Base-by-base conservation (phyloP, 37 sponge, comb jelly and placozoan species). In the Haliclona indistincta region DNA sequence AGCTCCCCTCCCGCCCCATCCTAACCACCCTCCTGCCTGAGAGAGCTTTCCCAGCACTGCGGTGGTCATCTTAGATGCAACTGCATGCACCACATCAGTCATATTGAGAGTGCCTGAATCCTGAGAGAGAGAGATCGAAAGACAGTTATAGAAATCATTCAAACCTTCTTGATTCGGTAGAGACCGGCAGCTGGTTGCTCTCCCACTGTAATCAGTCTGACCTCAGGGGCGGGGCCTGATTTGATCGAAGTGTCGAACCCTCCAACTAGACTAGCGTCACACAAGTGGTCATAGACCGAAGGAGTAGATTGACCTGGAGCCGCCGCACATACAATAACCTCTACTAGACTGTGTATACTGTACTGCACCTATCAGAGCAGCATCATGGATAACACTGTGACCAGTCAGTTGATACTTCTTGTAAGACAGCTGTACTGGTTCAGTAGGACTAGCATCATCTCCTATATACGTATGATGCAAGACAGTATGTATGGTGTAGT, bases 51-150 rank as follows among this genome's bases (percentile, higher is more conserved):
- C 86, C 20, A 89, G 38, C 0, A 94, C 94, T 44, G 90, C 90
- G 42, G 73, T 70, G 34, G 75, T 89, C 76, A 89, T 67, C 45
- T 76, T 72, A 2, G 84, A 88, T 5, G 94, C 87, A 0, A 94
- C 81, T 20, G 83, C 94, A 64, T 68, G 60, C 73, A 94, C 79
- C 36, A 94, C 80, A 13, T 86, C 90, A n/a, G 91, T 63, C 81
- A 89, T 68, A 38, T 84, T 77, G 38, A 80, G 38, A 5, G 73
- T 71, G 25, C 87, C 84, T 55, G 87, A 74, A 67, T 86, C 88
- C 92, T 87, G 38, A 4, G 8, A 15, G 45, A 23, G 3, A 71
- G 1, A 8, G 11, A 47, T 13, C 49, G 13, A 47, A 47, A 47
- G 49, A 47, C 8, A 47, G 49, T 17, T 47, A 47, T 17, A 47